Percentiles rank a stretch among this genome's conserved stretches.
phyloP scores from a whole-genome alignment of 1,140 invertebrate genomes.

The Bombus difficillimus region DNA sequence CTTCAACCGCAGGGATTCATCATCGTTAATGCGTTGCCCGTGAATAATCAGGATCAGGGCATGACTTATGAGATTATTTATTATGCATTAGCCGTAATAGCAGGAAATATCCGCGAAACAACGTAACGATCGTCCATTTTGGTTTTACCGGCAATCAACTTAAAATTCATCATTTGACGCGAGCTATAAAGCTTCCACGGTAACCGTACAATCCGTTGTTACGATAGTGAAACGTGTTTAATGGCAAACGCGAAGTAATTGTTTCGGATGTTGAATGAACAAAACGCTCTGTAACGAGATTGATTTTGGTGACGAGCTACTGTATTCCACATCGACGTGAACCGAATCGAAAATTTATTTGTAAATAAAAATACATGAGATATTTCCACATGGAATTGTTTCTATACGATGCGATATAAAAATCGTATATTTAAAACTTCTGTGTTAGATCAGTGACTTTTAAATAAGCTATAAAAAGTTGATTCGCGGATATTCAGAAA shows the following conservation, averaged over 20 bases:
- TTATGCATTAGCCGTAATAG: constrained; percentile 28
- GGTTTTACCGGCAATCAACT: constrained; percentile 10
- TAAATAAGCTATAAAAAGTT: too few species aligned
- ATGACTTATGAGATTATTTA: constrained; percentile 23
- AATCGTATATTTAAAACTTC: too few species aligned
- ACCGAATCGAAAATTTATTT: not conserved
- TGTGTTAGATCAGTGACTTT: too few species aligned
- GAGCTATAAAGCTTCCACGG: not conserved
- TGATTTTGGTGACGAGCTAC: not conserved
- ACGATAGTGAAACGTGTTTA: not conserved
- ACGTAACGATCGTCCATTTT: constrained; percentile 8
- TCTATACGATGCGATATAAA: too few species aligned
- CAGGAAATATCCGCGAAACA: constrained; percentile 18
- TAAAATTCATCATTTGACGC: constrained; percentile 19
- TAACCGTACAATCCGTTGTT: not conserved
- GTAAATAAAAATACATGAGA: not conserved
- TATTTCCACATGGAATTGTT: too few species aligned
- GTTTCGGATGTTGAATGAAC: constrained; percentile 16
- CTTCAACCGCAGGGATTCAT: not conserved
- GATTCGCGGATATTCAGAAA: too few species aligned
- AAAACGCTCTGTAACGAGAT: not conserved
- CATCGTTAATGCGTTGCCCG: constrained; percentile 19
- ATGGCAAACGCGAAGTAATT: not conserved
- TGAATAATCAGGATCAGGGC: constrained; percentile 11
- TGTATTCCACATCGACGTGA: not conserved